Evolutionary conservation across 2,113 vertebrate genomes (phyloP).

Genomic region (Aldabrachelys gigantea): DNA sequence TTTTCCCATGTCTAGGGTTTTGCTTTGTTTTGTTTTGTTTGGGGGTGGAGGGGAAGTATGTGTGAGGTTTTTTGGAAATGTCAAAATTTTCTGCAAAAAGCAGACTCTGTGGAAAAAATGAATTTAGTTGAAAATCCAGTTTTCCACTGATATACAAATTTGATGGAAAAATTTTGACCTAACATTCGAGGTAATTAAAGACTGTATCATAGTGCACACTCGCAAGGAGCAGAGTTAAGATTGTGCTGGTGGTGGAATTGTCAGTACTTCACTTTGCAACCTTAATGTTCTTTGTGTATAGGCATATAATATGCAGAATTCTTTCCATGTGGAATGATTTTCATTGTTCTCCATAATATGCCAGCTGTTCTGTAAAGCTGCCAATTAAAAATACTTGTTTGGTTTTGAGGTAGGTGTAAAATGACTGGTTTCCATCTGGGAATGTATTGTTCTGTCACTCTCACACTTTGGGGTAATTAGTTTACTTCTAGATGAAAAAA

Average conservation of each 20-base stretch:
- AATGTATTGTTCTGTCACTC: not conserved
- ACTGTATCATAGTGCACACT: not conserved
- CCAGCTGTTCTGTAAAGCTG: not conserved
- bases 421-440: not conserved
- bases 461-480: not conserved
- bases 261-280: not conserved
- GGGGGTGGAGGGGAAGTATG: too few relatives aligned
- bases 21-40: too few relatives aligned
- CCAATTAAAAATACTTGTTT: not conserved
- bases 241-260: not conserved
- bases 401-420: not conserved
- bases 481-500: not conserved
- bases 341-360: not conserved
- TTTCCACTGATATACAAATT: not conserved
- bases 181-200: not conserved
- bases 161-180: not conserved
- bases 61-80: not conserved
- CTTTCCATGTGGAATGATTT: not conserved
- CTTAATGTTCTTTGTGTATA: not conserved
- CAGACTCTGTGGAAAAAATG: not conserved
- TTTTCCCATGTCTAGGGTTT: not conserved
- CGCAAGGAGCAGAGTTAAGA: not conserved
- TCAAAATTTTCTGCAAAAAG: not conserved
- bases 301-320: not conserved
- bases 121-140: not conserved